Conservation (phyloP, 2,797 vertebrate genomes). For the Amblyraja radiata region DNA sequence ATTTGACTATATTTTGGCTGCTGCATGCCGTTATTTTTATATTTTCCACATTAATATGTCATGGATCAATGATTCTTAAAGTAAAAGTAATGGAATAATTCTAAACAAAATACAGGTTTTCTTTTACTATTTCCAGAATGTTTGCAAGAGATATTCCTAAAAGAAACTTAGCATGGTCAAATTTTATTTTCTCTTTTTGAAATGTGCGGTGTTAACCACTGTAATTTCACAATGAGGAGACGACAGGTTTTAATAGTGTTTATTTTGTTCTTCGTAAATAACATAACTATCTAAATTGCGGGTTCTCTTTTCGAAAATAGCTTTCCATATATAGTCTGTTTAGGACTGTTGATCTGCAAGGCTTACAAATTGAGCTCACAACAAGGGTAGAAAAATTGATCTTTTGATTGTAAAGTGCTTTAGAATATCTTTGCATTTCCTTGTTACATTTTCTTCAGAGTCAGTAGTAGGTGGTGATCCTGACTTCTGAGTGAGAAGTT, state of each 20-base stretch:
- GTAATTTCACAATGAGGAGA: conserved; percentile 11
- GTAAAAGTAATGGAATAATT: background rate
- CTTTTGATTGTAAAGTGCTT: background rate
- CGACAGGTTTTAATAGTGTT: conserved; percentile 40
- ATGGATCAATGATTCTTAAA: background rate
- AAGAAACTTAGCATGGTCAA: background rate
- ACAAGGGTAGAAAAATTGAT: background rate
- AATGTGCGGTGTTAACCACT: background rate
- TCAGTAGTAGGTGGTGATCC: background rate
- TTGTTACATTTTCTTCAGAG: background rate
- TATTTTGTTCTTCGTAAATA: conserved; percentile 41
- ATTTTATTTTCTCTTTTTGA: background rate
- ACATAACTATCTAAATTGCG: conserved; percentile 31
- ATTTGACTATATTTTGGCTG: background rate
- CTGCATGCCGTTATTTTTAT: background rate
- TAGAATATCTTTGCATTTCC: background rate
- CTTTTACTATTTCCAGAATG: background rate
- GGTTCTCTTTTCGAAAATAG: conserved; percentile 40
- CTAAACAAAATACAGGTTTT: background rate
- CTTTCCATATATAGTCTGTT: background rate
- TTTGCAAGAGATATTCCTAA: background rate
- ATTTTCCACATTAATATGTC: background rate
- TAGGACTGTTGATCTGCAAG: background rate
- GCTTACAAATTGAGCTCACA: background rate
- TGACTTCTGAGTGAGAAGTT: background rate